These are phyloP conservation scores for Neosilurus hyrtlii DNA, from an alignment of 2,797 vertebrate species.

Conservation along the genomic window DNA sequence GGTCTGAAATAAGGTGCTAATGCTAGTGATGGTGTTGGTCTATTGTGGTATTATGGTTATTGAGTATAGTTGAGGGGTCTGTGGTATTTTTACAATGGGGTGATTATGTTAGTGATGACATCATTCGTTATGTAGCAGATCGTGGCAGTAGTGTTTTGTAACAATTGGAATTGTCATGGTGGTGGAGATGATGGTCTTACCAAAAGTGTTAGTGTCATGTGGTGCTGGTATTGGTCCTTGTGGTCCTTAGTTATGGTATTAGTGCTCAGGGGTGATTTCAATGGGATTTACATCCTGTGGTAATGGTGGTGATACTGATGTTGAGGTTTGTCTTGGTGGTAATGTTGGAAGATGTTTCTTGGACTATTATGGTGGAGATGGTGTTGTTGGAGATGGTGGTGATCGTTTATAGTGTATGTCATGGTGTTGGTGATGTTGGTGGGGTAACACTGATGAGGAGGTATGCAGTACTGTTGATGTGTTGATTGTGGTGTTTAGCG, in stretches of 20 bases:
- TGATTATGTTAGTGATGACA: constrained; percentile 17
- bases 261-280: not conserved
- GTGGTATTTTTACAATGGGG: not conserved
- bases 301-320: not conserved
- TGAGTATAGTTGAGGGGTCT: not conserved
- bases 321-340: not conserved
- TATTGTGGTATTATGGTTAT: not conserved
- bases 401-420: not conserved
- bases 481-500: not conserved
- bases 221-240: not conserved
- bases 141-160: not conserved
- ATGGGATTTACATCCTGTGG: not conserved
- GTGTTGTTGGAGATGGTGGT: not conserved
- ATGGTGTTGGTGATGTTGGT: not conserved
- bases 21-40: not conserved
- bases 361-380: no score
- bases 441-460: not conserved
- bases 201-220: not conserved
- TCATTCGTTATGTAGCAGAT: not conserved
- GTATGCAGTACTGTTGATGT: not conserved
- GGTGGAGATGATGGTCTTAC: not conserved
- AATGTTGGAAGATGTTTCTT: not conserved
- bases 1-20: not conserved
- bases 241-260: not conserved
- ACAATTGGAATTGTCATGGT: not conserved